Evolutionary conservation across 2,888 invertebrate genomes (phyloP), one percentile per base, ranked within the genome.

Genomic region (Nycteola revayana): DNA sequence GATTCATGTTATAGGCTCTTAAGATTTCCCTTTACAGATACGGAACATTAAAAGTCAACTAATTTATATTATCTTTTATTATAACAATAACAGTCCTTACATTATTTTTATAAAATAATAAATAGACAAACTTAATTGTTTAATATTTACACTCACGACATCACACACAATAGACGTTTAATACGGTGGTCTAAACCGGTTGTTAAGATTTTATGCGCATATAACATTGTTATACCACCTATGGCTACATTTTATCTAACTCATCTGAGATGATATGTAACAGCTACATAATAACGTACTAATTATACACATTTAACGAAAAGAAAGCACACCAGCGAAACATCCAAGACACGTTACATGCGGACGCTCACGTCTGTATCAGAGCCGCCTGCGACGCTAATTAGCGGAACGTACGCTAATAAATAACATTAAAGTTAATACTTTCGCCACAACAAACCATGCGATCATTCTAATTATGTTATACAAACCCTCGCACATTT

Each of bases 101-200:
- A 65, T 66, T 75, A 68, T 28, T 50, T 44, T 67, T 71, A 73
- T 59, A 58, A 56, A 66, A 66, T 75, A 83, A 85, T 84, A 84
- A 84, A 85, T 84, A 81, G 72, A 66, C 74, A 71, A 63, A 40
- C 71, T 70, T 69, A 75, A 62, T 64, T 65, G 59, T 53, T 52
- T 49, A 45, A 53, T 83, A 87, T 87, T 77, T 86, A 86, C 84
- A 87, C 74, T 79, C 82, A 83, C 77, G 67, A 66, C 60, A 61
- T 41, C 31, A 32, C 63, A 61, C 58, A 62, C 59, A 62, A 39
- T 36, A 41, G 36, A 25, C 40, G 29, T 42, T 39, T 10, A 29
- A 25, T 36, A 32, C 34, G 35, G 50, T 36, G 49, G 50, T 48
- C 35, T 41, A 20, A 36, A 2, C 18, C 28, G 23, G 22, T 27